Conservation (phyloP, 1,140 invertebrate species). For the Diprion similis region DNA sequence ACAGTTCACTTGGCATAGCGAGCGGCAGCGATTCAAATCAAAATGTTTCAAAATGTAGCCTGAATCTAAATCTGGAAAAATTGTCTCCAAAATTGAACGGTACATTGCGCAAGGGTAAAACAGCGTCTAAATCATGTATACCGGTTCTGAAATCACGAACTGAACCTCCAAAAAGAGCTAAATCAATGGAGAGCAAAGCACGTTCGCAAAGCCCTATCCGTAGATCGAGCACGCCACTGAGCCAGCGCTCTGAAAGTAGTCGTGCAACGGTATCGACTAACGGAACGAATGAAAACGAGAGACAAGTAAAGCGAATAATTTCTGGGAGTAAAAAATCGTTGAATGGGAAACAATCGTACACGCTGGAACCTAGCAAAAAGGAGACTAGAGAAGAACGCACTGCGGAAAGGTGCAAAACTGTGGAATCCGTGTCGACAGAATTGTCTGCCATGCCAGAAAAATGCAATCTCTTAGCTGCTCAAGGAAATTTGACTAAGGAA, state of each 20-base stretch:
- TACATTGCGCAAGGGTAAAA: neutral
- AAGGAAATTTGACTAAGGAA: neutral
- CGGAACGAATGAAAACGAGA: conserved; percentile 12
- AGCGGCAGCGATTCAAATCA: neutral
- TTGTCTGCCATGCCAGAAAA: too few species aligned
- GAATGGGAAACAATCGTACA: neutral
- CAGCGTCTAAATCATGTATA: conserved; percentile 40
- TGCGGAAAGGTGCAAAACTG: neutral
- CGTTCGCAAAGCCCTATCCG: conserved; percentile 32
- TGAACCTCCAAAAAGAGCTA: conserved; percentile 23
- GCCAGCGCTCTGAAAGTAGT: neutral
- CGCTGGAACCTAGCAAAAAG: neutral
- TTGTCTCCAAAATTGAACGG: neutral
- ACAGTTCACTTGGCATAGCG: neutral
- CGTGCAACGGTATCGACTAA: neutral
- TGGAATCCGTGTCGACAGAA: neutral
- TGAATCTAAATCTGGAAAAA: conserved; percentile 12
- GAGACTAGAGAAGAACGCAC: too few species aligned
- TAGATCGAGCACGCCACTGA: conserved; percentile 25
- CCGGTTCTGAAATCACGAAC: conserved; percentile 39
- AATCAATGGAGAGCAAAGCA: conserved; percentile 10
- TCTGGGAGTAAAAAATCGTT: neutral
- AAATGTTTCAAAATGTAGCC: neutral
- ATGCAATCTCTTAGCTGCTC: too few species aligned
- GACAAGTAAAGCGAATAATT: conserved; percentile 18